Evolutionary conservation across 2,113 vertebrate species (phyloP).

Genomic region (Myiagra hebetior): DNA sequence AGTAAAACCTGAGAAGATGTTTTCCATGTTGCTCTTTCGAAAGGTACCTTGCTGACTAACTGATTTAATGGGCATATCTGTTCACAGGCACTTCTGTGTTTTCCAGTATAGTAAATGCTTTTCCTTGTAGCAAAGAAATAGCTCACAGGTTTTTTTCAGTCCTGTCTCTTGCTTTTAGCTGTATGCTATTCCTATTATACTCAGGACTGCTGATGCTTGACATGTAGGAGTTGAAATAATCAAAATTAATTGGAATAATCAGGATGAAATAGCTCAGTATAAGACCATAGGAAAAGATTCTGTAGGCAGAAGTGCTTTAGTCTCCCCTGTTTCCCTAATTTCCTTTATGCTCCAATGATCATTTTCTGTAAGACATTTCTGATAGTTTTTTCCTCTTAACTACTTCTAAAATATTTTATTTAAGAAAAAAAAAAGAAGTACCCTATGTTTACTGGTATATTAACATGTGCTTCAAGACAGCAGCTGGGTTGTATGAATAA

Average conservation of each 20-base stretch:
- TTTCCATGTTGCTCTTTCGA: not conserved
- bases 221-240: not conserved
- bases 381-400: not conserved
- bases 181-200: not conserved
- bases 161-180: not conserved
- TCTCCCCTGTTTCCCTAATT: not conserved
- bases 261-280: not conserved
- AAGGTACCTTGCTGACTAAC: not conserved
- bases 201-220: not conserved
- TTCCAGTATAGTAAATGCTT: not conserved
- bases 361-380: not conserved
- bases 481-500: not conserved
- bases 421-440: not conserved
- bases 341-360: not conserved
- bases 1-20: constrained; percentile 27
- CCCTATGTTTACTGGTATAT: not conserved
- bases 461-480: not conserved
- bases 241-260: not conserved
- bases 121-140: not conserved
- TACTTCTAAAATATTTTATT: not conserved
- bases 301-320: not conserved
- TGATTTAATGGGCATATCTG: not conserved
- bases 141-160: fast-evolving
- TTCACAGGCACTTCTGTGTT: not conserved
- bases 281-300: not conserved